Conservation (phyloP, 2,113 vertebrate genomes). For the Antechinus flavipes region DNA sequence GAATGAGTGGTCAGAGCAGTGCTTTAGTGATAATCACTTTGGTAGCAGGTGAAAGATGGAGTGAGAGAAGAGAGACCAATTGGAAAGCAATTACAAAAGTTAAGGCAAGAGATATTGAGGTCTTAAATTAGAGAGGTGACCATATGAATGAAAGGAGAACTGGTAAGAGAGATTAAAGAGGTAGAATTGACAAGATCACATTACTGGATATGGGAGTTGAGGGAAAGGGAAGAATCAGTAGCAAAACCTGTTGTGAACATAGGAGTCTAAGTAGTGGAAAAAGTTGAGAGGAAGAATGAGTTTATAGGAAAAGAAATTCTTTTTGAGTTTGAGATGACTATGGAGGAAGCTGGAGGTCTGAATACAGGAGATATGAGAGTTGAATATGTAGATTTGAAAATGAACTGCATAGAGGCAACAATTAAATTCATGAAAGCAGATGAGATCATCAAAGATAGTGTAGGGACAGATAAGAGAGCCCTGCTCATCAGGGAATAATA, state of each 20-base stretch:
- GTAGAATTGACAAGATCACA: background rate
- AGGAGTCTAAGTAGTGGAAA: background rate
- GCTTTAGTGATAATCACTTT: background rate
- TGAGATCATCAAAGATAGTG: background rate
- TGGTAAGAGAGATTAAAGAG: background rate
- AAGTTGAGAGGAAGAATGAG: background rate
- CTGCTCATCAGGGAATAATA: too few species aligned
- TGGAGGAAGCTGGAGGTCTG: background rate
- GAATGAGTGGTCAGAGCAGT: background rate
- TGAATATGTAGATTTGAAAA: background rate
- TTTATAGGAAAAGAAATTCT: slow-evolving; percentile 1
- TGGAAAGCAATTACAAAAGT: background rate
- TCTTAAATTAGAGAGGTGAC: background rate
- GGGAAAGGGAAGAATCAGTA: background rate
- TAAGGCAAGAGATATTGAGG: background rate
- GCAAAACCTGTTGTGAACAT: background rate
- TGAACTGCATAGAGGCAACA: background rate
- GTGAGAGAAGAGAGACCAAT: background rate
- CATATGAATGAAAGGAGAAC: background rate
- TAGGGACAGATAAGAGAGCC: background rate
- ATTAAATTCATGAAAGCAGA: background rate
- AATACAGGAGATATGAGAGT: background rate
- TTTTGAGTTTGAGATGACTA: too few species aligned
- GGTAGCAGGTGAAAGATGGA: background rate
- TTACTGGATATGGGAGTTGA: background rate